Evolutionary conservation across 2,113 vertebrate genomes (phyloP).

Genomic region (Macrotis lagotis): DNA sequence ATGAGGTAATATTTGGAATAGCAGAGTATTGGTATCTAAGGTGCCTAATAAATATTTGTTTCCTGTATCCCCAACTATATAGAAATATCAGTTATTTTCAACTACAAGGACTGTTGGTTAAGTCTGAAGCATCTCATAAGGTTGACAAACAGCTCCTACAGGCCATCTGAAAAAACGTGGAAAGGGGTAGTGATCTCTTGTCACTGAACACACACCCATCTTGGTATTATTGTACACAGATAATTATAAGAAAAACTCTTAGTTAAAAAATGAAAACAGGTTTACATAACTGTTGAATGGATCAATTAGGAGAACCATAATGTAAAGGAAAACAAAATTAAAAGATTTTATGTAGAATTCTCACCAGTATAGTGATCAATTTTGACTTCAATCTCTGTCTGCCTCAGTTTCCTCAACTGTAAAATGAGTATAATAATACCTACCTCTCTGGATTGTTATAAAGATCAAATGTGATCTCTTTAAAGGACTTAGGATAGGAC

Average conservation of each 20-base stretch:
- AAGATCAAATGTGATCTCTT: background rate
- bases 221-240: slow-evolving; percentile 17
- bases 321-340: background rate
- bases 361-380: background rate
- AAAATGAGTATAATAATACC: background rate
- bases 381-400: background rate
- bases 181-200: background rate
- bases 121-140: background rate
- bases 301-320: background rate
- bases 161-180: background rate
- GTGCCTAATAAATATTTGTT: background rate
- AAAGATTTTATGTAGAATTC: background rate
- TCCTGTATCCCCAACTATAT: no score
- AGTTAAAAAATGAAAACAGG: background rate
- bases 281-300: background rate
- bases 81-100: background rate
- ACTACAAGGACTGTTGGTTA: background rate
- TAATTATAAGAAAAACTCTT: background rate
- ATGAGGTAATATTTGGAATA: background rate
- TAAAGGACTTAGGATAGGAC: background rate
- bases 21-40: background rate
- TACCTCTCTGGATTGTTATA: background rate
- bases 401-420: background rate
- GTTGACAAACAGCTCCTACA: background rate
- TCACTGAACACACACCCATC: background rate